Conservation (phyloP, 2,797 vertebrate species). For the Arctocebus calabarensis region DNA sequence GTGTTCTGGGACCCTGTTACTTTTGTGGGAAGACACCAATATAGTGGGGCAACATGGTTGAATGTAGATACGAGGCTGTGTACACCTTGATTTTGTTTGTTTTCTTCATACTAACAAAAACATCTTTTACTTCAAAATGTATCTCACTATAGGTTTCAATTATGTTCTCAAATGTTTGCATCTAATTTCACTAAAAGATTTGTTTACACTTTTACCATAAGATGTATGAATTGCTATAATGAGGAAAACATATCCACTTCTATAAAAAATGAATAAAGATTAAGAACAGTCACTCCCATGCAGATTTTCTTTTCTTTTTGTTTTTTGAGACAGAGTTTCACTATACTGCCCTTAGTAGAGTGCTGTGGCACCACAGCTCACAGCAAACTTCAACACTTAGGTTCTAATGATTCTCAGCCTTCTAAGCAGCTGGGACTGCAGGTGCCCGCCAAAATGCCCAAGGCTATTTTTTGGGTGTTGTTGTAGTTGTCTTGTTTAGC, state of each 20-base stretch:
- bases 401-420: too few species aligned
- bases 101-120: neutral
- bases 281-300: neutral
- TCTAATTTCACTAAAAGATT: neutral
- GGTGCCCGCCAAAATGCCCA: too few species aligned
- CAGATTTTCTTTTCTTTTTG: neutral
- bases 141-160: neutral
- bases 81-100: neutral
- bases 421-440: too few species aligned
- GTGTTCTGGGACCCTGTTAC: neutral
- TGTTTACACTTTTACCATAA: neutral
- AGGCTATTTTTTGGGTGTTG: too few species aligned
- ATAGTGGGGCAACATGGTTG: neutral
- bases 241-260: neutral
- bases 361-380: too few species aligned
- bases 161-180: neutral
- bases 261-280: conserved; percentile 28
- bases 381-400: too few species aligned
- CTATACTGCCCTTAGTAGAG: too few species aligned
- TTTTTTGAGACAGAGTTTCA: too few species aligned
- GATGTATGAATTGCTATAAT: neutral
- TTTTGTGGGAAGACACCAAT: neutral
- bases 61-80: neutral
- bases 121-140: neutral
- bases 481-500: too few species aligned